Evolutionary conservation across 2,888 invertebrate species (phyloP), one percentile per base, ranked within the genome.

Genomic region (Callyntrura sp.): DNA sequence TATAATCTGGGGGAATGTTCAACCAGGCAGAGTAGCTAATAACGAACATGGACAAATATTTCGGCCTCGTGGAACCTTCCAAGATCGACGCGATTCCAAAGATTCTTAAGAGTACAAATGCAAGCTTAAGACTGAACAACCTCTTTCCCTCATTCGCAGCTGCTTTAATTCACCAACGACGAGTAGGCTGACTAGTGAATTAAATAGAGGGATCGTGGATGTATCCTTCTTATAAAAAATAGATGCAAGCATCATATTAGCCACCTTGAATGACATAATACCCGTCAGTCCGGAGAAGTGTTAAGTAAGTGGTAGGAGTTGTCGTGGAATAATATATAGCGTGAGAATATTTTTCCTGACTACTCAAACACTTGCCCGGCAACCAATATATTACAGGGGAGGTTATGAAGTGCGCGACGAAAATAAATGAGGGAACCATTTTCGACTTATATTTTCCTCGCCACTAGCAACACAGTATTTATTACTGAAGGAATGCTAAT

Each of bases 351-450:
- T 43, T 70, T 43, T 17, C 20, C 1, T 73, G 70, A 45, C 70
- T 20, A 14, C n/a, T 68, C 25, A 9, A 28, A 12, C 25, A 23
- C 14, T 28, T 28, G 9, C 14, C 0, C 28, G 14, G 65, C 23
- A 20, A 23, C n/a, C 9, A 20, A 28, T n/a, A 23, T 28, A 65
- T 62, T 23, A 25, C 23, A 8, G 23, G 5, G 57, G 82, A 65
- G 3, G 70, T 20, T 43, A n/a, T 45, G 76, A 51, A 76, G n/a
- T 51, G 51, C 6, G 51, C 43, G 17, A 62, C 57, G 81, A 45
- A 60, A 83, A 73, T 88, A 76, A 88, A 83, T 62, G 88, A 76
- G 73, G 70, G 68, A 81, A 57, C 45, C 81, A 82, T 87, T 73
- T 81, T 87, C 82, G 43, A 51, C 48, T 76, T 48, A 35, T 35